Percentiles rank a stretch among this genome's conserved stretches.
phyloP scores from a whole-genome alignment of 2,113 vertebrate genomes.

The Rhabdomys dilectus region DNA sequence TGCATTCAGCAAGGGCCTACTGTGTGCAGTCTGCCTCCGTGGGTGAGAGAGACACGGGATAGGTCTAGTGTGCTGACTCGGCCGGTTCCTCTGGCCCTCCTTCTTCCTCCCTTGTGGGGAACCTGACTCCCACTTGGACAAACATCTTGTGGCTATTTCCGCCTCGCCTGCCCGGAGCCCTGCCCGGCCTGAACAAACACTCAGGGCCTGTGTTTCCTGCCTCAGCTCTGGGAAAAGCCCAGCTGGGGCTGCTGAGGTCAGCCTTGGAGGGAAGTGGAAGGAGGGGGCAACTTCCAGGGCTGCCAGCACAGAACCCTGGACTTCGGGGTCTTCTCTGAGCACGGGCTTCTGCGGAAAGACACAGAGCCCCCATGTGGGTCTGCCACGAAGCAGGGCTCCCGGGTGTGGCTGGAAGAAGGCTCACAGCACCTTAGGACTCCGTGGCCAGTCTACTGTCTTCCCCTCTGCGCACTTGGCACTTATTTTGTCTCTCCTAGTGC shows the following conservation, averaged over 20 bases:
- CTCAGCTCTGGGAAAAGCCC: conserved; percentile 67
- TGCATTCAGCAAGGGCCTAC: background rate
- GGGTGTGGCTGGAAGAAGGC: background rate
- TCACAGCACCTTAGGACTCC: background rate
- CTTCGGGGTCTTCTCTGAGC: background rate
- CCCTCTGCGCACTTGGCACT: too few species aligned
- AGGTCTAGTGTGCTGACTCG: conserved; percentile 25
- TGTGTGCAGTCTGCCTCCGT: background rate
- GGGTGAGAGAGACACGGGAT: background rate
- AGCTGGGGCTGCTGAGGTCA: conserved; percentile 59
- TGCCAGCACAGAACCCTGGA: background rate
- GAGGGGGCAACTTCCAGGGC: background rate
- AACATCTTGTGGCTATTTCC: conserved; percentile 78
- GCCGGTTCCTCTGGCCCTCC: background rate
- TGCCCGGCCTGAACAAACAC: conserved; percentile 78
- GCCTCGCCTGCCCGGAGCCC: conserved; percentile 73
- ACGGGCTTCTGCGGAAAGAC: background rate
- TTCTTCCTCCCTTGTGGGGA: background rate
- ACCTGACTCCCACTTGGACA: conserved; percentile 60
- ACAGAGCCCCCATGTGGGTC: background rate
- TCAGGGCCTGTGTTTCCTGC: conserved; percentile 57
- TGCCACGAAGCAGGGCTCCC: background rate
- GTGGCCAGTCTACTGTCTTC: background rate
- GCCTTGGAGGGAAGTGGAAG: background rate
- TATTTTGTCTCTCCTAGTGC: background rate